phyloP scores from a whole-genome alignment of 2,888 invertebrate species.

The Cylindroiulus punctatus region DNA sequence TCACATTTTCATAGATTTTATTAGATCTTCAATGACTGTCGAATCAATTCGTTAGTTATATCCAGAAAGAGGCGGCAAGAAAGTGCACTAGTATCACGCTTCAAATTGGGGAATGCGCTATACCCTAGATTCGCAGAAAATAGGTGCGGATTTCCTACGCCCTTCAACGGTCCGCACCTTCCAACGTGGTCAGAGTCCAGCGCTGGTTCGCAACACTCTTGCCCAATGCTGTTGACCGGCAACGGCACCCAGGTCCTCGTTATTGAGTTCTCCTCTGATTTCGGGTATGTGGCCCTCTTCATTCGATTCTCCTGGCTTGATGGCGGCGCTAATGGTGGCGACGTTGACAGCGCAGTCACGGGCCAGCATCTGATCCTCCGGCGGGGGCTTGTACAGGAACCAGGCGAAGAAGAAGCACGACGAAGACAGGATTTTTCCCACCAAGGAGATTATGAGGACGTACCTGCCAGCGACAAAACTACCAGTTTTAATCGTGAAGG shows the following conservation, averaged over 20 bases:
- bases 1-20: too few species aligned
- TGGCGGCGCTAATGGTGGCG: neutral
- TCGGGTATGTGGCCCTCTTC: neutral
- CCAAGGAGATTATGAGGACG: constrained; percentile 77
- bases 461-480: constrained; percentile 68
- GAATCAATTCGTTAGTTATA: neutral
- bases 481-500: neutral
- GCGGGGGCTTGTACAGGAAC: constrained; percentile 78
- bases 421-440: constrained; percentile 77
- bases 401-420: constrained; percentile 80
- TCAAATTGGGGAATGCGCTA: too few species aligned
- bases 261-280: neutral
- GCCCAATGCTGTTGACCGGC: neutral
- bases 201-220: constrained; percentile 35
- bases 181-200: constrained; percentile 30
- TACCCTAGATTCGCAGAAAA: neutral
- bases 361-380: neutral
- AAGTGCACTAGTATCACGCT: too few species aligned
- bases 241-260: neutral
- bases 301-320: neutral
- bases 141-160: neutral
- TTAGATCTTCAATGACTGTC: too few species aligned
- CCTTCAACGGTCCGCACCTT: neutral
- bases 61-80: neutral
- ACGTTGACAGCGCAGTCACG: neutral